phyloP scores from a whole-genome alignment of 2,113 vertebrate genomes.

The Pholis gunnellus region DNA sequence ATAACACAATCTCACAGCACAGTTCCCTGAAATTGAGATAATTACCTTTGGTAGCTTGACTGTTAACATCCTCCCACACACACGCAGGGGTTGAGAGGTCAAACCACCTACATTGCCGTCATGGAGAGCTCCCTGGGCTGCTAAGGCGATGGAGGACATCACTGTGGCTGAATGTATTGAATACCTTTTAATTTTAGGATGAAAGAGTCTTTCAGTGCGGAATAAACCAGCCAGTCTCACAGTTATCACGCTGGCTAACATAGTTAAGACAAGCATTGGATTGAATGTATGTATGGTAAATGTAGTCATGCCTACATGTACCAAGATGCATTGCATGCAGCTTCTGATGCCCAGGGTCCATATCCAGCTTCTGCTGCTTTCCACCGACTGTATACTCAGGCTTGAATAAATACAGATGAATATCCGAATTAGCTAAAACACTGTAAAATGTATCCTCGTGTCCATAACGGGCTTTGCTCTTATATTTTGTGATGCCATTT shows the following conservation, averaged over 20 bases:
- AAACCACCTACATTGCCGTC: background rate
- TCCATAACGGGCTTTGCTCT: background rate
- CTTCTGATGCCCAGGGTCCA: background rate
- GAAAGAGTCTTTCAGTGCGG: constrained; percentile 8
- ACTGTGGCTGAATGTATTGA: constrained; percentile 12
- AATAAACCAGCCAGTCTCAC: constrained; percentile 7
- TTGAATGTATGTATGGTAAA: background rate
- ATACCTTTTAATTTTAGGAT: constrained; percentile 11
- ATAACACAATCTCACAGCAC: constrained; percentile 35
- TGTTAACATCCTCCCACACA: constrained; percentile 48
- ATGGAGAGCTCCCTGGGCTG: background rate
- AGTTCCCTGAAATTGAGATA: constrained; percentile 60
- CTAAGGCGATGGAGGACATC: background rate
- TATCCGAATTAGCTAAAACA: background rate
- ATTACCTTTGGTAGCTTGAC: constrained; percentile 48
- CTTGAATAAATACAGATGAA: background rate
- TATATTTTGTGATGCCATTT: too few species aligned
- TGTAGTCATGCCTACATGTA: background rate
- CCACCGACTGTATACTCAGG: background rate
- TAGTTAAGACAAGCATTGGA: constrained; percentile 1
- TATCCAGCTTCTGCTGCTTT: background rate
- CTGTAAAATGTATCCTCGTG: background rate
- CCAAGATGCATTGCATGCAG: background rate
- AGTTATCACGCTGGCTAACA: constrained; percentile 5
- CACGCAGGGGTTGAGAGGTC: background rate